A percentile compares a stretch with the other conserved stretches of the same genome.
Evolutionary conservation across 2,113 vertebrate genomes (phyloP).

Genomic region (Azemiops feae): DNA sequence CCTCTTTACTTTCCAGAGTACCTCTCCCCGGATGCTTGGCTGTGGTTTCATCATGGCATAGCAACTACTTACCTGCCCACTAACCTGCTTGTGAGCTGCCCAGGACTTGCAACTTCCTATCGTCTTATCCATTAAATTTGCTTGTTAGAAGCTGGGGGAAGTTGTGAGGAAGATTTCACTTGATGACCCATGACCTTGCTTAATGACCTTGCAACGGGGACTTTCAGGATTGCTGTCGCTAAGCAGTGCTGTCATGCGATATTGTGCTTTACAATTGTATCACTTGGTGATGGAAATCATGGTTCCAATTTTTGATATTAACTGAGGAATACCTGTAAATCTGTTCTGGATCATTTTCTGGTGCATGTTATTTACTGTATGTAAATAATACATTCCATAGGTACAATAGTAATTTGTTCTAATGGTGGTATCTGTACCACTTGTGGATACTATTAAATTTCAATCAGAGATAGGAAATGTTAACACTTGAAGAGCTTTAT

Average conservation of each 20-base stretch:
- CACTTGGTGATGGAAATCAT: not conserved
- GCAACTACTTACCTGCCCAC: not conserved
- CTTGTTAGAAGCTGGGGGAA: not conserved
- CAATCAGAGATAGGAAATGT: not conserved
- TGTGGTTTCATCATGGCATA: not conserved
- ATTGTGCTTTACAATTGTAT: not conserved
- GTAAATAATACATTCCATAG: not conserved
- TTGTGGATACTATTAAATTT: not conserved
- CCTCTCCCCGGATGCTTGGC: too few species aligned
- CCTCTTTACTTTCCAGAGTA: not conserved
- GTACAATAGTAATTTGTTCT: not conserved
- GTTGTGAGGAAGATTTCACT: not conserved
- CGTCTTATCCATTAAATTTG: not conserved
- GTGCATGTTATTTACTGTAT: not conserved
- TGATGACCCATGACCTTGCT: not conserved
- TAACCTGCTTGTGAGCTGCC: not conserved
- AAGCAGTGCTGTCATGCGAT: not conserved
- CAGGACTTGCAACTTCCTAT: not conserved
- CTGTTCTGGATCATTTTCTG: not conserved
- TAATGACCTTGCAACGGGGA: not conserved
- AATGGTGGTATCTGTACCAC: not conserved
- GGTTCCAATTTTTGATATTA: not conserved
- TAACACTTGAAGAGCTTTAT: not conserved
- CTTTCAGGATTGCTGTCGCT: not conserved
- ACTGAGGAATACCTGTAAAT: not conserved